Percentiles rank a stretch among this genome's conserved stretches.
Conservation (phyloP, 2,113 vertebrate species). For the Passer montanus region DNA sequence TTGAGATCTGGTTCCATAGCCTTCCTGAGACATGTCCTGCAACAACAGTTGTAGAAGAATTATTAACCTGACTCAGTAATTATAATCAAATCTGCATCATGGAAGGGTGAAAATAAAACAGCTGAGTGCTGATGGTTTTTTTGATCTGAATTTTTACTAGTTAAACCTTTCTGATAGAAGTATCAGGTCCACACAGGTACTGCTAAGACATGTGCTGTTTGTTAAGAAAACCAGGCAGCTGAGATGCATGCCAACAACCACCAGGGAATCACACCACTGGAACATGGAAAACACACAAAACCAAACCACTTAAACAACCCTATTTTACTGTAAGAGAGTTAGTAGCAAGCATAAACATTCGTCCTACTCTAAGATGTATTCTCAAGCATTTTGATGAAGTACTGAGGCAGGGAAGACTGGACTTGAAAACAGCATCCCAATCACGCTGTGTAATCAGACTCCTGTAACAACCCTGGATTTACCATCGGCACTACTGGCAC, state of each 20-base stretch:
- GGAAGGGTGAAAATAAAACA: background rate
- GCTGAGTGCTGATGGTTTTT: background rate
- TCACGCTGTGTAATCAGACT: background rate
- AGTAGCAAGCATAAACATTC: background rate
- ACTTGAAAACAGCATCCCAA: background rate
- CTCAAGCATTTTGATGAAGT: background rate
- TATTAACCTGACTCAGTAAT: background rate
- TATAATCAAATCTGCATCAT: background rate
- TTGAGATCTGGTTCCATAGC: constrained; percentile 84
- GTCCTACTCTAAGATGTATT: background rate
- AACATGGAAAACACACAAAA: background rate
- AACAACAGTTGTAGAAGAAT: constrained; percentile 45
- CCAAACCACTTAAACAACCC: background rate
- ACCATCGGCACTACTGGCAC: background rate
- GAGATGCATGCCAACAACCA: background rate
- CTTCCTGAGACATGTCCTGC: constrained; percentile 92
- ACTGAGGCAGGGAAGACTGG: background rate
- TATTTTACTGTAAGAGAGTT: background rate
- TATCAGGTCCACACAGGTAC: background rate
- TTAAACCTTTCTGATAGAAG: background rate
- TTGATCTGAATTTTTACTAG: background rate
- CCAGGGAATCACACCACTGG: background rate
- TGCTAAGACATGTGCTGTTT: background rate
- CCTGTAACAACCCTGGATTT: background rate
- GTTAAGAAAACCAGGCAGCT: background rate